These are phyloP conservation scores for Geotrypetes seraphini DNA, from an alignment of 2,797 vertebrate genomes.

Conservation along the genomic window DNA sequence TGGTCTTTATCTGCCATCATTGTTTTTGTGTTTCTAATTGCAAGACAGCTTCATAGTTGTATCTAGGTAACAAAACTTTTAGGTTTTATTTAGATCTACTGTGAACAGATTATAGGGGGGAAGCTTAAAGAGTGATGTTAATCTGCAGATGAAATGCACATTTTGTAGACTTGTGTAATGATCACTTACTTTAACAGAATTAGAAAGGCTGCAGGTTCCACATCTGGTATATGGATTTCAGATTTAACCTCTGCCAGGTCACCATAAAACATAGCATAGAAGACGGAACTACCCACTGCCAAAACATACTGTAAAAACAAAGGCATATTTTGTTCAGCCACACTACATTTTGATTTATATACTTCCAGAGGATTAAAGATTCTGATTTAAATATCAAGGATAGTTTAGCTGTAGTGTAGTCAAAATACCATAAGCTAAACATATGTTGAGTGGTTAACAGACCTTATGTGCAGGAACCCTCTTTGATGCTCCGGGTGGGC, in stretches of 20 bases:
- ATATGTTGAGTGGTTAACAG: conserved; percentile 13
- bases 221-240: conserved; percentile 94
- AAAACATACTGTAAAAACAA: conserved; percentile 77
- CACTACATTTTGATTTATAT: too few species aligned
- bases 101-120: too few species aligned
- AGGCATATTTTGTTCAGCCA: fast-evolving
- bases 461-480: conserved; percentile 95
- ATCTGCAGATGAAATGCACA: conserved; percentile 2
- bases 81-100: too few species aligned
- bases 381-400: too few species aligned
- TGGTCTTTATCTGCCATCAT: too few species aligned
- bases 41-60: too few species aligned
- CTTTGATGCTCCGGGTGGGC: conserved; percentile 68
- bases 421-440: too few species aligned
- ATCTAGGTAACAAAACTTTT: too few species aligned
- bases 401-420: too few species aligned
- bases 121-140: background rate
- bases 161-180: conserved; percentile 10
- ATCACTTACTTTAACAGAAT: conserved; percentile 90
- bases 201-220: conserved; percentile 94
- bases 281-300: conserved; percentile 95
- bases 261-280: conserved; percentile 97
- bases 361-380: too few species aligned
- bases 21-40: too few species aligned
- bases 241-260: conserved; percentile 89